Evolutionary conservation across 2,797 vertebrate species (phyloP), one percentile per base, ranked within the genome.

Genomic region (Myioborus melanocephalus): DNA sequence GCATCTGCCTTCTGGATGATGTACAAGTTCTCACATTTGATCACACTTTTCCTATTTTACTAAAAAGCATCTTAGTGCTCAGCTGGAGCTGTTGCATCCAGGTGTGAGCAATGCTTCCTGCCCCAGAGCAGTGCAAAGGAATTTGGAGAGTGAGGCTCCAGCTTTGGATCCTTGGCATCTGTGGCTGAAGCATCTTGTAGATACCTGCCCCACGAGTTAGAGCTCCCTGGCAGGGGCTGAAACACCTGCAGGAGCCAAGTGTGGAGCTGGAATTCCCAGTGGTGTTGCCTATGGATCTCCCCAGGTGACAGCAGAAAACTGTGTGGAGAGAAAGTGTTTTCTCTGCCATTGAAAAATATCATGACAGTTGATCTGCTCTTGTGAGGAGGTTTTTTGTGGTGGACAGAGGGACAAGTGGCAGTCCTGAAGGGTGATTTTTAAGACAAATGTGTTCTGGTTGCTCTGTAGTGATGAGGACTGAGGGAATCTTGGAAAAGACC

Each of bases 301-400:
- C 50, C 35, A 28, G 64, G 46, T 64, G 68, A 37, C 26, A 21
- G 49, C 65, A 79, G 46, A 20, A 57, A 65, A 43, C 2, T 17
- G 10, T 0, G 30, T 46, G 35, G 32, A 56, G 41, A 46, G 22
- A 57, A 83, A 22, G 12, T 3, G 24, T 5, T 83, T 65, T 43
- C 16, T 64, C 21, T 37, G 34, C 14, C 14, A 4, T 63, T 77
- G 60, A 27, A 73, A 73, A 77, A 49, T 56, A 28, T 32, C 0
- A 0, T 28, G 14, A 27, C 3, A 19, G 18, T 57, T 30, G 44
- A 24, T 0, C 0, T 63, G 21, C 21, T 80, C 43, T 69, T 55
- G 23, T 3, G 14, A 80, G 37, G 65, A 59, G 8, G 26, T 7
- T 78, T 24, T 50, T 47, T 55, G 30, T 0, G 0, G 30, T 10